Base-by-base conservation (phyloP, 2,888 invertebrate genomes). In the Biston betularia region DNA sequence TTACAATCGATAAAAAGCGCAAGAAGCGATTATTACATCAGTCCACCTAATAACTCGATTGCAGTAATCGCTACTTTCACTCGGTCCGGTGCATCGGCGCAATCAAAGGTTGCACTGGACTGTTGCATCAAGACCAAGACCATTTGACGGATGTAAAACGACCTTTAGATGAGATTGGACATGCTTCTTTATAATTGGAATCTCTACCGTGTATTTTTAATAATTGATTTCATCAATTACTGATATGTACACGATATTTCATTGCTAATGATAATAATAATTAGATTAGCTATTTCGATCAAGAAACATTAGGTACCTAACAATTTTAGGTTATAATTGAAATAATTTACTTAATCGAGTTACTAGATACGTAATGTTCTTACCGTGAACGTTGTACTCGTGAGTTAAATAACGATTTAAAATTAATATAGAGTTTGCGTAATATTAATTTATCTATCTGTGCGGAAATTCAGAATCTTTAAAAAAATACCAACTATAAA, bases 31-130 rank as follows among this genome's bases (percentile, higher is more conserved):
- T 81, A 87, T 92, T 92, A 90, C 89, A 86, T 89, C 89, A 87
- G 83, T 76, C 80, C 81, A 87, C 84, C 86, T 87, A 89, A 89
- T 88, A 89, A 85, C 83, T 86, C 80, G 83, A 85, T 89, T 90
- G 90, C 83, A 82, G 87, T 88, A 90, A 89, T 89, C 79, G 81
- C 71, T 79, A 90, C 93, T 92, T 92, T 92, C 93, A 88, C 92
- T 88, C 76, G 84, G 80, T 84, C 84, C 77, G 79, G 80, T 79
- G 79, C 78, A 74, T 70, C 67, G 73, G 78, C 75, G 82, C 83
- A 84, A 83, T 83, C 85, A 84, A 82, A 84, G 82, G 78, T 79
- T 60, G 44, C 15, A 45, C 52, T 42, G 33, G 24, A 35, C 46
- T 33, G 49, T 65, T 65, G 65, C 65, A 61, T 52, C 56, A 56